Base-by-base conservation (phyloP, 2,888 invertebrate genomes). In the Heliconius aoede region DNA sequence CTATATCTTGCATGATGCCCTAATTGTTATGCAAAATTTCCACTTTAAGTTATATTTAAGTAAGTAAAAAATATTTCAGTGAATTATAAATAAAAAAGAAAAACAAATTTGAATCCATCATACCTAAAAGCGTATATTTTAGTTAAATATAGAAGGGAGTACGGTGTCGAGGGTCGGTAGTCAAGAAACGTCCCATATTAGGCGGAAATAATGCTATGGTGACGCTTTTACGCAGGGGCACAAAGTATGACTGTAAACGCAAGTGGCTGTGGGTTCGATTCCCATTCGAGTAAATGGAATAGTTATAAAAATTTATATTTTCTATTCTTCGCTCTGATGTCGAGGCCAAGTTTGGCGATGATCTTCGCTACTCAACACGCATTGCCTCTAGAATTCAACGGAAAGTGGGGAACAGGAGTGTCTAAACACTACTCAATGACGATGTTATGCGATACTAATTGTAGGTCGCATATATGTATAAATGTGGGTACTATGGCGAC, bases 11-110 rank as follows among this genome's bases (percentile, higher is more conserved):
- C 69, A 67, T 72, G 60, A 65, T 60, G 67, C 26, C 51, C 36
- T 51, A 64, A 72, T 73, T 76, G n/a, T 65, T 55, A 75, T 71
- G 74, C 64, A 71, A 69, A 26, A 67, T 61, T 64, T n/a, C 1
- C 13, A 24, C 11, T 64, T 32, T n/a, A 11, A n/a, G 9, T n/a
- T 40, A 40, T 18, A 40, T 40, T 40, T 40, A 40, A 40, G 5
- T 15, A 40, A 15, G 4, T 5, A 58, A 58, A 24, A 11, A 24
- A 58, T 26, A 60, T 60, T 15, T 60, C 5, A 26, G 7, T 15
- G 13, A 60, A 15, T 60, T 5, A 60, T 26, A 13, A 26, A 26
- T 15, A 24, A 26, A 24, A 26, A 60, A 15, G 4, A 15, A 13
- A 26, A 24, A 5, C 1, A 24, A 26, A 26, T 24, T 26, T 60